phyloP scores from a whole-genome alignment of 2,797 vertebrate species.

The Calcarius lapponicus region DNA sequence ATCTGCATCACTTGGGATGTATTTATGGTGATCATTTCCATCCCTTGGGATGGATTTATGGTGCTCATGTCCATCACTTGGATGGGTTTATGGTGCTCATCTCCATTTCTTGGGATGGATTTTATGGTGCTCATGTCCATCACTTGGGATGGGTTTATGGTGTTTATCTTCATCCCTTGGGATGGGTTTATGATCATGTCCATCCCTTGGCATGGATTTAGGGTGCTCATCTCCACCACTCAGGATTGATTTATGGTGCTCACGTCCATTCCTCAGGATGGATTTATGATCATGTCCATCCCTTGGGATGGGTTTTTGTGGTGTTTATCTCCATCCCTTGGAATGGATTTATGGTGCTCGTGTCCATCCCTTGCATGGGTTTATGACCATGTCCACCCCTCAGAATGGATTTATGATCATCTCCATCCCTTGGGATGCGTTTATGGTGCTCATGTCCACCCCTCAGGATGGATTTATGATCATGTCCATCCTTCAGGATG shows the following conservation, averaged over 20 bases:
- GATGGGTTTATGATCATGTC: not conserved
- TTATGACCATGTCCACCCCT: fast-evolving
- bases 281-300: fast-evolving
- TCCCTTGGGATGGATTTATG: not conserved
- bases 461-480: fast-evolving
- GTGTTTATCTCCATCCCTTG: fast-evolving
- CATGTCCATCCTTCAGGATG: fast-evolving
- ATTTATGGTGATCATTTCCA: not conserved
- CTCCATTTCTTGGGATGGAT: too few species aligned
- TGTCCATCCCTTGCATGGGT: not conserved
- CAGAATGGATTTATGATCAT: fast-evolving
- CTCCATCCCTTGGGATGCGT: fast-evolving
- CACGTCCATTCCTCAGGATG: fast-evolving
- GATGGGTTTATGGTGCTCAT: too few species aligned
- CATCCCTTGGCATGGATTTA: fast-evolving
- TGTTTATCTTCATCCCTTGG: fast-evolving
- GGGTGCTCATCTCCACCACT: fast-evolving
- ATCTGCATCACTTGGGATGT: fast-evolving
- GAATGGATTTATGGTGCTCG: not conserved
- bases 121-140: not conserved
- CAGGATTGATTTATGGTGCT: fast-evolving
- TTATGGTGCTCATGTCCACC: fast-evolving
- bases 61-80: fast-evolving
- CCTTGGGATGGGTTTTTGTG: fast-evolving
- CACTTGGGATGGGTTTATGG: fast-evolving